These are phyloP conservation scores for Rhynchomys soricoides DNA, from an alignment of 2,113 vertebrate species.

Conservation along the genomic window DNA sequence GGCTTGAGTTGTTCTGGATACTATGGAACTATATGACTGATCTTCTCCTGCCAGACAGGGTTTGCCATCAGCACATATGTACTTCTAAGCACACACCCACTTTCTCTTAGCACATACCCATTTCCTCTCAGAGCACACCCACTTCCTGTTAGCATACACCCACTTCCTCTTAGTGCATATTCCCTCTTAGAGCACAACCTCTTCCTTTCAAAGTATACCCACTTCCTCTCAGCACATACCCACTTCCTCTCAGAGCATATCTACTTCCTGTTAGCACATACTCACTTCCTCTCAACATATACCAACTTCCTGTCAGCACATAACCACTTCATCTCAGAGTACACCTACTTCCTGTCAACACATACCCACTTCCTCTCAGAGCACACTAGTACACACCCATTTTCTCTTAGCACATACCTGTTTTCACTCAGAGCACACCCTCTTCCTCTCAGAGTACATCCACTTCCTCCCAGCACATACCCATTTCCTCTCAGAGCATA, in stretches of 20 bases:
- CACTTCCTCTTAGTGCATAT: not conserved
- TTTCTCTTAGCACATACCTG: not conserved
- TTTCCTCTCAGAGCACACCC: not conserved
- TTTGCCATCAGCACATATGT: not conserved
- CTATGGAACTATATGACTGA: no score
- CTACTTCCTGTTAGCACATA: not conserved
- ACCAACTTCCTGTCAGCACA: not conserved
- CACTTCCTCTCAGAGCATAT: not conserved
- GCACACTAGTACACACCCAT: not conserved
- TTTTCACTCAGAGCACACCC: not conserved
- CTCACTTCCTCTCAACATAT: not conserved
- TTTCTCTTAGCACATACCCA: not conserved
- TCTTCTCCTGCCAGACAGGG: not conserved
- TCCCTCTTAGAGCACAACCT: not conserved
- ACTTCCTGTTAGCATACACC: not conserved
- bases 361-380: not conserved
- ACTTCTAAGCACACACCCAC: not conserved
- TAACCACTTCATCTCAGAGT: not conserved
- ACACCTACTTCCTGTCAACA: not conserved
- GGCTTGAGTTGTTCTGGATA: not conserved
- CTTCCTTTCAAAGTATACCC: not conserved
- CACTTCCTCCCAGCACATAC: not conserved
- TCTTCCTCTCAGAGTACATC: not conserved
- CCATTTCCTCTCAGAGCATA: not conserved
- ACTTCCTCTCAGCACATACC: not conserved